These are phyloP conservation scores for fruit fly (Drosophila melanogaster) DNA, from an alignment of 1,140 invertebrate genomes.

Conservation along the genomic window Release_6_plus_ISO1_MT NT_033779.5:7620001-7620500, in stretches of 20 bases:
- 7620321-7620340: conserved; percentile 45
- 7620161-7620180: conserved; percentile 76
- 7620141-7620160: conserved; percentile 77
- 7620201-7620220: conserved; percentile 25
- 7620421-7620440: conserved; percentile 6
- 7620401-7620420: conserved; percentile 10
- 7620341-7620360: conserved; percentile 4
- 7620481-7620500: neutral
- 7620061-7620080: conserved; percentile 25
- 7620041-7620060: conserved; percentile 29
- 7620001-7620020: conserved; percentile 57
- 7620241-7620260: conserved; percentile 29
- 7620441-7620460: neutral
- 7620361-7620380: neutral
- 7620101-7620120: conserved; percentile 9
- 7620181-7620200: conserved; percentile 69
- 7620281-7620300: conserved; percentile 29
- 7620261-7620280: conserved; percentile 16
- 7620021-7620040: conserved; percentile 34
- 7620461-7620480: neutral
- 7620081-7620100: conserved; percentile 50
- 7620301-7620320: conserved; percentile 43
- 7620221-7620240: conserved; percentile 19
- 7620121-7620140: conserved; percentile 61
- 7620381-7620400: neutral